Evolutionary conservation across 2,888 invertebrate genomes (phyloP), one percentile per base, ranked within the genome.

Genomic region (Ormyrus pomaceus): DNA sequence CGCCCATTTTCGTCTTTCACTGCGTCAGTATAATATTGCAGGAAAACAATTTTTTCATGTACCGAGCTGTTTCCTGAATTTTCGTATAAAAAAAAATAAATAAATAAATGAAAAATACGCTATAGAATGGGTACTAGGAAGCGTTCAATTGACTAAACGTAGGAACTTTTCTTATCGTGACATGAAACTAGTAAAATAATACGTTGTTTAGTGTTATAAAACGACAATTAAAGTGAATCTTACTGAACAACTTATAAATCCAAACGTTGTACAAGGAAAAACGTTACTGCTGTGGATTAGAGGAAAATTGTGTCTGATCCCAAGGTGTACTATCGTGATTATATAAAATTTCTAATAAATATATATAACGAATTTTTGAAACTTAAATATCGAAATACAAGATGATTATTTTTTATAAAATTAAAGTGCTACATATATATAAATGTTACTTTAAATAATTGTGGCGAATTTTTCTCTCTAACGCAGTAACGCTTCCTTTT

Each of bases 401-500:
- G 69, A 51, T 59, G 71, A 59, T 75, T 64, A 77, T 77, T 69
- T 64, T 80, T 77, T 80, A 66, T 75, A 70, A 74, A 80, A 76
- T 61, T 65, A 58, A 72, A 79, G 69, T 34, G 6, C n/a, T 59
- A 66, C n/a, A 5, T 50, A 70, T 64, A 46, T 48, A 64, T 64
- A 77, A 64, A 59, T 53, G 10, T 59, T 66, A 51, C 13, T 34
- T 75, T 71, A 13, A 64, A 65, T 48, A 58, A n/a, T 8, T 10
- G 13, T 34, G 34, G 48, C 59, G 50, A 72, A 13, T 59, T 80
- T 72, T 76, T 48, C 68, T 72, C 50, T 69, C 46, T 64, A 51
- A 61, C 34, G 9, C 69, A 72, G 62, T 68, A 65, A 80, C 53
- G 56, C 51, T 74, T 65, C 46, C 13, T 50, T 64, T 58, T 53